These are phyloP conservation scores for Mohoua ochrocephala DNA, from an alignment of 2,113 vertebrate genomes.

Conservation along the genomic window DNA sequence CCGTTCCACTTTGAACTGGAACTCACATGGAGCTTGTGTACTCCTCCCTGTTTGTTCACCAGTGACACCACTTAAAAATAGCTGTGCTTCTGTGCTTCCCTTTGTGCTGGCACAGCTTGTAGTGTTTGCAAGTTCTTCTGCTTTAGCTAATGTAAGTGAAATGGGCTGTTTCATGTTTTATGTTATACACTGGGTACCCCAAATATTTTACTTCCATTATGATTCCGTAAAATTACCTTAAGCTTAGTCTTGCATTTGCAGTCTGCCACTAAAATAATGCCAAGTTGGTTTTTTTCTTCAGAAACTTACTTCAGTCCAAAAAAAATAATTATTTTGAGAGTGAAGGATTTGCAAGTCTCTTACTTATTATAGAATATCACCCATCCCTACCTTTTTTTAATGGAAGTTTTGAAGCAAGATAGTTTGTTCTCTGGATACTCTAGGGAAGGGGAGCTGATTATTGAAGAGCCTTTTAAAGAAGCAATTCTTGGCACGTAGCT, in stretches of 20 bases:
- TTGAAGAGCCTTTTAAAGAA: neutral
- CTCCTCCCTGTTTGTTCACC: neutral
- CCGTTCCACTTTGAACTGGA: fast-evolving
- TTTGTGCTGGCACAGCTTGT: neutral
- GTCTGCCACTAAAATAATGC: neutral
- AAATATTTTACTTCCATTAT: neutral
- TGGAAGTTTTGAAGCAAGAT: neutral
- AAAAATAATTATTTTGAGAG: neutral
- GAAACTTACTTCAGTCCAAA: neutral
- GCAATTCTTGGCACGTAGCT: neutral
- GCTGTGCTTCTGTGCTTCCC: neutral
- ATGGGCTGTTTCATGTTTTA: neutral
- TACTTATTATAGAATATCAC: neutral
- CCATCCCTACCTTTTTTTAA: neutral
- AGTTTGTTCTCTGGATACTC: neutral
- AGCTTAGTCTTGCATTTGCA: neutral
- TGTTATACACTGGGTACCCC: neutral
- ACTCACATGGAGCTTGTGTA: neutral
- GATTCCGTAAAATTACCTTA: neutral
- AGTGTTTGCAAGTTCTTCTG: neutral
- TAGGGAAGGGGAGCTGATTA: neutral
- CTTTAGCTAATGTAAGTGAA: neutral
- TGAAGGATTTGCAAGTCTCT: neutral
- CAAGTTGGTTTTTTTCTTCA: neutral
- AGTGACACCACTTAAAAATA: neutral